Evolutionary conservation across 2,888 invertebrate species (phyloP).

Genomic region (Drosophila neutralis): DNA sequence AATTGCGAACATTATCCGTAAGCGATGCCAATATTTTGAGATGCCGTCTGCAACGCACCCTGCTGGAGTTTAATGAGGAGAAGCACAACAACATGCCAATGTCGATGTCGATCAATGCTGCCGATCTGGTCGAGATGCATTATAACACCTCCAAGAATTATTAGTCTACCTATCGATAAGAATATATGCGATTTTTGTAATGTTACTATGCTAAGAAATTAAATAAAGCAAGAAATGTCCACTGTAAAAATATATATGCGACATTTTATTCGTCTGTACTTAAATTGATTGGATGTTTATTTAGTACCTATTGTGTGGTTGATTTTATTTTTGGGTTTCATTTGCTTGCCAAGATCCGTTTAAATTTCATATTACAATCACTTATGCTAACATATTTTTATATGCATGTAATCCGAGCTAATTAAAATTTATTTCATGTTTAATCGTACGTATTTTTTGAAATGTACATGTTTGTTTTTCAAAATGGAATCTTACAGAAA

Average conservation of each 20-base stretch:
- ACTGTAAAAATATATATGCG: conserved; percentile 69
- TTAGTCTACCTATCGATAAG: background rate
- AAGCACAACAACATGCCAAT: background rate
- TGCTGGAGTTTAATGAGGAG: conserved; percentile 28
- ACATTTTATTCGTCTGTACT: conserved; percentile 61
- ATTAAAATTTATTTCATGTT: conserved; percentile 51
- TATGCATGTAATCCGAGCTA: conserved; percentile 36
- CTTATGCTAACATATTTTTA: conserved; percentile 39
- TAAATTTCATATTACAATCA: conserved; percentile 33
- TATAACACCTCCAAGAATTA: background rate
- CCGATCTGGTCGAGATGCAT: background rate
- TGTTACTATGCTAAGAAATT: background rate
- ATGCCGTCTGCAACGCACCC: conserved; percentile 27
- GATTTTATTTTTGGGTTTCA: conserved; percentile 30
- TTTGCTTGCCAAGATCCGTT: conserved; percentile 11
- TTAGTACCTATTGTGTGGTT: conserved; percentile 41
- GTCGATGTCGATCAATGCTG: background rate
- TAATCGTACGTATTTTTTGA: conserved; percentile 20
- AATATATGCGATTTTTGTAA: background rate
- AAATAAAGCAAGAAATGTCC: conserved; percentile 37
- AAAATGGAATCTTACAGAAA: conserved; percentile 13
- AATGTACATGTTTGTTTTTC: conserved; percentile 25
- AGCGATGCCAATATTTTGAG: conserved; percentile 13
- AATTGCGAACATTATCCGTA: conserved; percentile 11
- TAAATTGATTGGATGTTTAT: conserved; percentile 42